Conservation (phyloP, 2,888 invertebrate species). For the Lacanobia oleracea region DNA sequence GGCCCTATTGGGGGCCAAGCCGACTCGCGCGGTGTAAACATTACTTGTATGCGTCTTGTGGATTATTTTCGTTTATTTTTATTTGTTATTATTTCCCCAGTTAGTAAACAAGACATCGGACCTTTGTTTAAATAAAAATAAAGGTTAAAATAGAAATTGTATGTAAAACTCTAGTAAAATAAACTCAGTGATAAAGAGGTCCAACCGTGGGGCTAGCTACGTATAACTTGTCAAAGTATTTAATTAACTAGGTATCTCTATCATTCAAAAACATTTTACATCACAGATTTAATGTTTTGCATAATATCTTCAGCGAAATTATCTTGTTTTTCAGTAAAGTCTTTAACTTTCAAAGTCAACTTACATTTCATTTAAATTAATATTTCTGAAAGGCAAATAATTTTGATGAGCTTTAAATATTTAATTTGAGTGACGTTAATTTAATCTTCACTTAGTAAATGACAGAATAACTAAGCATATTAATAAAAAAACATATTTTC, state of each 20-base stretch:
- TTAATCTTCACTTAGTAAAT: conserved; percentile 16
- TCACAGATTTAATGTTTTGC: conserved; percentile 15
- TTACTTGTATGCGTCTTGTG: too few species aligned
- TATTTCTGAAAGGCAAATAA: conserved; percentile 22
- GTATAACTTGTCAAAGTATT: neutral
- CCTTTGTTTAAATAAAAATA: too few species aligned
- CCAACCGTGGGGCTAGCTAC: too few species aligned
- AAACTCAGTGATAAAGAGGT: too few species aligned
- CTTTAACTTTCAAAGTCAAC: conserved; percentile 27
- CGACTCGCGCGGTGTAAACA: too few species aligned
- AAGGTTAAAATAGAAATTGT: too few species aligned
- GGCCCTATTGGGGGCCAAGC: too few species aligned
- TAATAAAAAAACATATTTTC: neutral
- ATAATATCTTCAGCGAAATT: conserved; percentile 22
- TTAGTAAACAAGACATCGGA: too few species aligned
- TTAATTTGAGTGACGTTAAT: conserved; percentile 25
- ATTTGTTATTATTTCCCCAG: too few species aligned
- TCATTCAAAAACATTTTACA: conserved; percentile 29
- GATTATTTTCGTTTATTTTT: too few species aligned
- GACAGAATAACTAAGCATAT: conserved; percentile 1
- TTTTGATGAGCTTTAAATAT: conserved; percentile 24
- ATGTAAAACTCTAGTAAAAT: too few species aligned
- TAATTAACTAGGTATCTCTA: neutral
- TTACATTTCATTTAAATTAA: conserved; percentile 40
- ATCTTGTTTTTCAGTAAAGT: conserved; percentile 23